phyloP scores from a whole-genome alignment of 2,797 vertebrate species.

The Schizopygopsis pylzovi region DNA sequence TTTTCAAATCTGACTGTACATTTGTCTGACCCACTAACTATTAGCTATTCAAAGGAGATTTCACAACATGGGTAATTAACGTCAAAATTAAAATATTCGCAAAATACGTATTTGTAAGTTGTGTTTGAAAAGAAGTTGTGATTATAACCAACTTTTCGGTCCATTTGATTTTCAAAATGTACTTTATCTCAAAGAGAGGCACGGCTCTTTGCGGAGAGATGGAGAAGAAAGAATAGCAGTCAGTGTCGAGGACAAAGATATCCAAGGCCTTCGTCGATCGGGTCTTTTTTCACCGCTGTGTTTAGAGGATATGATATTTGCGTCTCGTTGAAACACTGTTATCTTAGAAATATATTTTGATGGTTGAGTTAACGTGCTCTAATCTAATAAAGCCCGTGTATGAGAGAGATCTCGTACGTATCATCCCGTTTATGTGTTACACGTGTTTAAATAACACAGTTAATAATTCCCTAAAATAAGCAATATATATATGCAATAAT shows the following conservation, averaged over 20 bases:
- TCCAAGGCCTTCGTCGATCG: conserved; percentile 16
- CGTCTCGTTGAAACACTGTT: neutral
- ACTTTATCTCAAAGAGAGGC: neutral
- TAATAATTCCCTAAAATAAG: neutral
- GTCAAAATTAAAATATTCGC: neutral
- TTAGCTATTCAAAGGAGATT: neutral
- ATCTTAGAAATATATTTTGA: neutral
- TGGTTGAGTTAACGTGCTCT: neutral
- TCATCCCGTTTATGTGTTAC: neutral
- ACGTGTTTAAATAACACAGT: neutral
- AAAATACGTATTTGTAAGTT: neutral
- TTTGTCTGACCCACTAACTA: neutral
- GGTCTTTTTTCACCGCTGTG: conserved; percentile 4
- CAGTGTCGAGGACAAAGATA: conserved; percentile 35
- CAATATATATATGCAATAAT: neutral
- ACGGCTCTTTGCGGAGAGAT: neutral
- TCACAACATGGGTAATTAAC: neutral
- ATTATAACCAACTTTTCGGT: neutral
- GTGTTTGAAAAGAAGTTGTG: neutral
- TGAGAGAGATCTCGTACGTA: neutral
- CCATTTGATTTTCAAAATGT: conserved; percentile 10
- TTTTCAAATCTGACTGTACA: neutral
- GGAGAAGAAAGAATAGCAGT: conserved; percentile 21
- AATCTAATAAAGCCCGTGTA: neutral
- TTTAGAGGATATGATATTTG: conserved; percentile 1